Evolutionary conservation across 2,888 invertebrate species (phyloP), one percentile per base, ranked within the genome.

Genomic region (Drosophila antonietae): DNA sequence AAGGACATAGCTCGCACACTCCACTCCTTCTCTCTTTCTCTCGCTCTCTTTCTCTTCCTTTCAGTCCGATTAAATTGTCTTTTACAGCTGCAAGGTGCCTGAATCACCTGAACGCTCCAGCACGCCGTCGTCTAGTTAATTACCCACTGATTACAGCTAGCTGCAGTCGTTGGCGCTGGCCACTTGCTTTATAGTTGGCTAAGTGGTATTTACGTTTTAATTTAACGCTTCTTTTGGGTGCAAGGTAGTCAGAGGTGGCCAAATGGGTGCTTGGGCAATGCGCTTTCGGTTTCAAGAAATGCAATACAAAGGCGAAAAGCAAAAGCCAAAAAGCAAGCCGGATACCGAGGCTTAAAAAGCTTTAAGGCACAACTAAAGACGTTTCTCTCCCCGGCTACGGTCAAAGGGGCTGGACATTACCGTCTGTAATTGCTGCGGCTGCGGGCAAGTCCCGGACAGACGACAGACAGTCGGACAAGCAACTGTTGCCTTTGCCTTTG

Each of bases 201-300:
- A 91, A 91, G 90, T 88, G 90, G 86, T 90, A 90, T 91, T 91
- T 89, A 88, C 88, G 83, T 86, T 91, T 89, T 91, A 90, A 91
- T 91, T 91, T 91, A 90, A 90, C 88, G 91, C 87, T 90, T 90
- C 91, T 89, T 83, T 80, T 71, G 60, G 68, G 58, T 20, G 33
- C 8, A 33, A 39, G 23, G 63, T 41, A 35, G 49, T 57, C 35
- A 53, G 53, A n/a, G 47, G 20, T 57, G 52, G 55, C 47, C 39
- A n/a, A 39, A 31, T 23, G 69, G 68, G 10, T 37, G 35, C 63
- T 58, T 12, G 44, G 65, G 62, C 68, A 82, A 63, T 85, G 75
- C 82, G 88, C 88, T 88, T 88, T 85, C 88, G 79, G 88, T 81
- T 88, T 85, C 83, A 79, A 79, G 80, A 87, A 84, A 73, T 86